Conservation (phyloP, 2,797 vertebrate species). For the Scolopax rusticola region DNA sequence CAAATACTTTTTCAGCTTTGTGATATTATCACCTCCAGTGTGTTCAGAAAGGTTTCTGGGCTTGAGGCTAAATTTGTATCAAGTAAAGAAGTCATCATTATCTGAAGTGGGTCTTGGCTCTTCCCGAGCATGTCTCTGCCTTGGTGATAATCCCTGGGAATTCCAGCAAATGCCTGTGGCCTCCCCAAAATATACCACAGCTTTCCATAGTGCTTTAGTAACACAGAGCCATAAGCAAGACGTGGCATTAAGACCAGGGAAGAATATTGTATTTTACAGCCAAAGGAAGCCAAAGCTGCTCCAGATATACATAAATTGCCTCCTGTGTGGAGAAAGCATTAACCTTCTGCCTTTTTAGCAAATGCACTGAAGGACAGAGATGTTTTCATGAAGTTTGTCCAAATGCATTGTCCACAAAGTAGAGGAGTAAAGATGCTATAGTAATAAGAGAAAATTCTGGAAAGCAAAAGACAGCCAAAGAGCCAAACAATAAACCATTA, state of each 20-base stretch:
- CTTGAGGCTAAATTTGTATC: not conserved
- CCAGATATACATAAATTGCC: not conserved
- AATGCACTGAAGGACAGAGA: not conserved
- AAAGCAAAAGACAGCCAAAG: not conserved
- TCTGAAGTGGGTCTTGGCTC: not conserved
- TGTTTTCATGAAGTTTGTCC: not conserved
- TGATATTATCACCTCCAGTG: not conserved
- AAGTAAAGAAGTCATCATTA: not conserved
- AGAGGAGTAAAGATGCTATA: not conserved
- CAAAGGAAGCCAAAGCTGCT: not conserved
- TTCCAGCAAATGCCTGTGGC: not conserved
- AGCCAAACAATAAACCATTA: not conserved
- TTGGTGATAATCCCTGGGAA: not conserved
- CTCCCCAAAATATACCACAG: not conserved
- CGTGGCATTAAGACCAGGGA: accelerated
- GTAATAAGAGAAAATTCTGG: not conserved
- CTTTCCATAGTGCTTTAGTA: not conserved
- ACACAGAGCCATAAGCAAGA: not conserved
- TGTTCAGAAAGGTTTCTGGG: not conserved
- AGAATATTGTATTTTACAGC: not conserved
- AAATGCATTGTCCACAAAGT: not conserved
- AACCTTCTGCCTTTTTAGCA: not conserved
- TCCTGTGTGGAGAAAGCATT: not conserved
- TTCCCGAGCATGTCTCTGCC: not conserved
- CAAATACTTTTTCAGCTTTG: not conserved